Conservation (phyloP, 2,888 invertebrate species). For the Pammene fasciana region DNA sequence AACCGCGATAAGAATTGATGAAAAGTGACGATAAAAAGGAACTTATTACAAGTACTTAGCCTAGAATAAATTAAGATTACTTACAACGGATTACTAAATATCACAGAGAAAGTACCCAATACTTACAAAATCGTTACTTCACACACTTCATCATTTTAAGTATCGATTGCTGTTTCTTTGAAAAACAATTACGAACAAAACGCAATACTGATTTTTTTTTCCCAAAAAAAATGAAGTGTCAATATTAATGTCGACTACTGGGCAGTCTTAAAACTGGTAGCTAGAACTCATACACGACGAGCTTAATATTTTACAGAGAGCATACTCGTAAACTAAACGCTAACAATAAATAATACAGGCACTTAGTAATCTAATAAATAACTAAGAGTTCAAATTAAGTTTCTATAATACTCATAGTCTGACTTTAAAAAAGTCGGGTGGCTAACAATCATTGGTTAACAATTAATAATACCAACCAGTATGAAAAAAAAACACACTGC, state of each 20-base stretch:
- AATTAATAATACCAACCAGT: constrained; percentile 21
- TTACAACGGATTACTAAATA: constrained; percentile 81
- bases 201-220: constrained; percentile 24
- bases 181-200: constrained; percentile 1
- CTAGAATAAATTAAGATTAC: constrained; percentile 79
- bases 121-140: constrained; percentile 79
- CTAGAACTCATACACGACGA: constrained; percentile 16
- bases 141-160: constrained; percentile 60
- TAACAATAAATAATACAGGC: constrained; percentile 39
- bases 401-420: constrained; percentile 36
- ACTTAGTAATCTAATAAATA: constrained; percentile 36
- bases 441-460: constrained; percentile 22
- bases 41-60: constrained; percentile 42
- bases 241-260: constrained; percentile 4
- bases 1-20: constrained; percentile 40
- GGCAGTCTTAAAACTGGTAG: constrained; percentile 10
- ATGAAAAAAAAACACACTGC: constrained; percentile 8
- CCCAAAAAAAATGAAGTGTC: constrained; percentile 11
- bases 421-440: constrained; percentile 21
- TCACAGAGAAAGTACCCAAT: constrained; percentile 83
- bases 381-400: constrained; percentile 30
- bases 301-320: constrained; percentile 48
- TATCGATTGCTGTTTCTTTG: constrained; percentile 41
- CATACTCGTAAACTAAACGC: constrained; percentile 25
- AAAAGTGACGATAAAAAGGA: constrained; percentile 36